Base-by-base conservation (phyloP, 37 sponge, comb jelly and placozoan species). In the Halisarca cf. caerulea region DNA sequence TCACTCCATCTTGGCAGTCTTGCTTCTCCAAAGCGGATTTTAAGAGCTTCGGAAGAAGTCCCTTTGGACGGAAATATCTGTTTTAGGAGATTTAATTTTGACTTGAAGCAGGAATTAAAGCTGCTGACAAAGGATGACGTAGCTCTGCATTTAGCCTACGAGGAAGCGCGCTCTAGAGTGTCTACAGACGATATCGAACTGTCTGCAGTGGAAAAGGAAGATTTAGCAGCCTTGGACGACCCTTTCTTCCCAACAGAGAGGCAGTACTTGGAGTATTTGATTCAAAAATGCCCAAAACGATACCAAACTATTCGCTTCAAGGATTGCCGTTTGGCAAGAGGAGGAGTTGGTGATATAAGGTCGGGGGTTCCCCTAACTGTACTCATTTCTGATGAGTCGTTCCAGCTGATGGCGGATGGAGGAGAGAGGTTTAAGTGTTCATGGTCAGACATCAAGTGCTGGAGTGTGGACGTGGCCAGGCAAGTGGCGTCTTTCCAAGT, bases 221-320 rank as follows among this genome's bases (percentile, higher is more conserved):
- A 80, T 36, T 53, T 89, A 18, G 82, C 84, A 59, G 62, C 24
- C 3, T 59, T 75, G 11, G 30, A 72, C 28, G 89, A 89, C 59
- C 89, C 89, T 33, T 58, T 21, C 39, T 89, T 89, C 45, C 85
- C 89, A 20, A 81, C 85, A n/a, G 82, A 80, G 62, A 54, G 85
- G 38, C 89, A 89, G 64, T 89, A 55, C 64, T 57, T 89, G 53
- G 85, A 89, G 36, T 34, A 74, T 21, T n/a, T 74, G n/a, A 43
- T 74, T 40, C n/a, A 41, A 3, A 74, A 7, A 21, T 74, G 77
- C 42, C 44, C 77, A n/a, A 44, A 39, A 2, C 42, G 36, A 20
- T 74, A 42, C 44, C 24, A 15, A 33, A 23, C 42, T 0, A 44
- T 74, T n/a, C 32, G n/a, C 24, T 33, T 74, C 42, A 37, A 74